Conservation (phyloP, 2,797 vertebrate genomes). For the Clarias laeviceps region DNA sequence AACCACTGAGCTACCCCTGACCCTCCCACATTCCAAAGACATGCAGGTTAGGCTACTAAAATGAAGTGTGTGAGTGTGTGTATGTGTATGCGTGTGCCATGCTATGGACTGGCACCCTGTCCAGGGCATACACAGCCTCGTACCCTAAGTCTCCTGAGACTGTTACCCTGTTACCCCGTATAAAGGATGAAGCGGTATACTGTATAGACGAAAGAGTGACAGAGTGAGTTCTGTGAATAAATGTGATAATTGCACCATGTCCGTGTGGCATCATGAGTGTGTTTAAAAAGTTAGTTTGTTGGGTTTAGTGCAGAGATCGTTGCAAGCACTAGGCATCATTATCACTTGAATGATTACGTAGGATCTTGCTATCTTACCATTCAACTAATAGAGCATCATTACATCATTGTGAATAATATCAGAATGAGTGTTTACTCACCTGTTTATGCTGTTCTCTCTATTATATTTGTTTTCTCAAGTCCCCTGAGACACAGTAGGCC, state of each 20-base stretch:
- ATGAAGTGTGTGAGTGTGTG: no score
- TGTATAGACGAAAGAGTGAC: no score
- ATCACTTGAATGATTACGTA: background rate
- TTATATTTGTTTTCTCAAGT: background rate
- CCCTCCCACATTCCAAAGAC: no score
- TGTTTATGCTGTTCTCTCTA: background rate
- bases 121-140: no score
- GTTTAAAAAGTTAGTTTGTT: background rate
- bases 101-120: no score
- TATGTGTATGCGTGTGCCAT: no score
- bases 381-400: background rate
- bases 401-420: background rate
- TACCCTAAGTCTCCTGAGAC: no score
- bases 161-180: no score
- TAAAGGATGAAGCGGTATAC: no score
- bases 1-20: no score
- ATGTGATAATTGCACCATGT: background rate
- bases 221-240: background rate
- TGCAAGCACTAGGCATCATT: background rate
- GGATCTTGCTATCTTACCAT: background rate
- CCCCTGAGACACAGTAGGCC: no score
- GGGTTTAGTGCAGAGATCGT: background rate
- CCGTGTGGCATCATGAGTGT: background rate
- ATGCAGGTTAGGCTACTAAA: no score
- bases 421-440: background rate